phyloP scores from a whole-genome alignment of 1,140 invertebrate species.

The Papilio xuthus region DNA sequence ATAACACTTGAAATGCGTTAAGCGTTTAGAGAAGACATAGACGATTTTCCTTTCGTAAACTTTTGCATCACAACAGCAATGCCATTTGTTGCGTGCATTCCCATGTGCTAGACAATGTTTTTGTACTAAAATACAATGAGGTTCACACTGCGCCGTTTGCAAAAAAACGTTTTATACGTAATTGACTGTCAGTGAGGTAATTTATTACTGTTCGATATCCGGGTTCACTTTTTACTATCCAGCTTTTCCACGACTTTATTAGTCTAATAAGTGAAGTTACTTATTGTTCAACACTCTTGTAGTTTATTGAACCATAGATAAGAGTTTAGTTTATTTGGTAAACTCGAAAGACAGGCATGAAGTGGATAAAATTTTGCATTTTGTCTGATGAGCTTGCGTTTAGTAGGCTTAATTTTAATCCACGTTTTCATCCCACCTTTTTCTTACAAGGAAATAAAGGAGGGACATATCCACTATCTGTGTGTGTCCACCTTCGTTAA shows the following conservation, averaged over 20 bases:
- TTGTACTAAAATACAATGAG: conserved; percentile 8
- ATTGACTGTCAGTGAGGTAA: conserved; percentile 11
- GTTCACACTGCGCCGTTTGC: conserved; percentile 9
- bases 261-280: background rate
- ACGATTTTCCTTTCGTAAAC: conserved; percentile 20
- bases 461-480: too few species aligned
- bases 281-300: too few species aligned
- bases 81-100: conserved; percentile 10
- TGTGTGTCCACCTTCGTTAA: too few species aligned
- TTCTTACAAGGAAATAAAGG: too few species aligned
- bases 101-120: conserved; percentile 29
- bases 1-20: background rate
- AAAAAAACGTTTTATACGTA: conserved; percentile 22
- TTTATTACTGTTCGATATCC: background rate
- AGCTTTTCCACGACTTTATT: background rate
- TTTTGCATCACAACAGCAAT: conserved; percentile 4
- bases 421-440: too few species aligned
- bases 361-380: conserved; percentile 11
- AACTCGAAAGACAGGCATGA: too few species aligned
- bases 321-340: background rate
- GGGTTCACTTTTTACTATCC: background rate
- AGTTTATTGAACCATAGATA: too few species aligned
- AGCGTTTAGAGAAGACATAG: background rate
- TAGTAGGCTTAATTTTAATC: too few species aligned
- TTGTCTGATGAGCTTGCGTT: too few species aligned